Percentiles rank a stretch among this genome's conserved stretches.
Evolutionary conservation across 2,888 invertebrate species (phyloP).

Genomic region (Athalia circularis): DNA sequence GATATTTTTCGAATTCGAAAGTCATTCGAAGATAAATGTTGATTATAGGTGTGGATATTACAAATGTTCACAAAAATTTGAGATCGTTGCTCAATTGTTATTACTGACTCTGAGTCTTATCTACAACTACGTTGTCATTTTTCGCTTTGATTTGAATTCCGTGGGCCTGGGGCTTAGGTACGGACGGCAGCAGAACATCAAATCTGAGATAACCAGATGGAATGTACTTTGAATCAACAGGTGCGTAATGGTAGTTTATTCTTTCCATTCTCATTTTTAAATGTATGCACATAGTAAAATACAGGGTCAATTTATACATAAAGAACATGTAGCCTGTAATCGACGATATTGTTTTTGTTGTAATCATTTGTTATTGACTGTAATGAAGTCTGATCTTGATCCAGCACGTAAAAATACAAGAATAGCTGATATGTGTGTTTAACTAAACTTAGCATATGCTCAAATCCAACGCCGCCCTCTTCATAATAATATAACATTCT

Average conservation of each 20-base stretch:
- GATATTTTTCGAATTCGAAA: too few relatives aligned
- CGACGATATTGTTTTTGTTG: not conserved
- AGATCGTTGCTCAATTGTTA: not conserved
- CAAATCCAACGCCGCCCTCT: not conserved
- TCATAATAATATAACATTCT: slow-evolving; percentile 9
- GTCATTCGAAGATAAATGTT: too few relatives aligned
- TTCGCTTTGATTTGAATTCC: slow-evolving; percentile 66
- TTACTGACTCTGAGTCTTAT: slow-evolving; percentile 16
- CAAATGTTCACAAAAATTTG: not conserved
- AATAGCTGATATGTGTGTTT: slow-evolving; percentile 2
- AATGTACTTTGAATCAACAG: slow-evolving; percentile 49
- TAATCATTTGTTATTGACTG: not conserved
- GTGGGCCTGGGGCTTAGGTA: slow-evolving; percentile 63
- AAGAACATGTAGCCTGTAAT: not conserved
- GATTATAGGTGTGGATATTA: too few relatives aligned
- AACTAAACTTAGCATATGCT: not conserved
- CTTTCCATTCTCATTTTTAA: slow-evolving; percentile 17
- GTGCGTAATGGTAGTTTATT: slow-evolving; percentile 53
- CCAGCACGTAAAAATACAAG: slow-evolving; percentile 20
- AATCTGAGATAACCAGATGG: slow-evolving; percentile 44
- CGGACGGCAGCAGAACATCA: slow-evolving; percentile 56
- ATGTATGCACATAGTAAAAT: slow-evolving; percentile 29
- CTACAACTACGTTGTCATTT: slow-evolving; percentile 53
- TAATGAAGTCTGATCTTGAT: not conserved
- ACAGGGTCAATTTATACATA: not conserved